These are phyloP conservation scores for Graphium colonna DNA, from an alignment of 2,888 invertebrate species.

Conservation along the genomic window DNA sequence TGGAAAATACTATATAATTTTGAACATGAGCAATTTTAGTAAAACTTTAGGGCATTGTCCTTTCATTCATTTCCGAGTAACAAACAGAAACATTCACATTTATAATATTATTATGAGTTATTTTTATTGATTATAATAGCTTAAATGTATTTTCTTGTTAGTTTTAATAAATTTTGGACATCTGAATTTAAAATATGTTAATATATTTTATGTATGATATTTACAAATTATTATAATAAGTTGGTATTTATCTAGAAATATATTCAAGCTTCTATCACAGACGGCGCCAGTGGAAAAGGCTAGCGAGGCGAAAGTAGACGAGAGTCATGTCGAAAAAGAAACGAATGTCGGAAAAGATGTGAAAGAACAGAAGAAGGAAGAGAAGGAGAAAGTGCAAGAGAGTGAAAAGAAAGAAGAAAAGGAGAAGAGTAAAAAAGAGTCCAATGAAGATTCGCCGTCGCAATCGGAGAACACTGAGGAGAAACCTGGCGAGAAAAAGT, in stretches of 20 bases:
- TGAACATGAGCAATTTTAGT: too few relatives aligned
- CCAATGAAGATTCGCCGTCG: constrained; percentile 60
- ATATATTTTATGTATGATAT: not conserved
- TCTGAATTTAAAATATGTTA: too few relatives aligned
- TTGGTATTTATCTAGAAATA: constrained; percentile 17
- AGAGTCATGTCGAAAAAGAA: constrained; percentile 12
- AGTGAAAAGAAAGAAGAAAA: constrained; percentile 12
- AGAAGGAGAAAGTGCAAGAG: constrained; percentile 19
- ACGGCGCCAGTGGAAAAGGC: constrained; percentile 7
- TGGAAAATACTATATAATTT: too few relatives aligned
- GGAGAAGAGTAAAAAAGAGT: constrained; percentile 34
- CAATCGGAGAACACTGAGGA: constrained; percentile 57
- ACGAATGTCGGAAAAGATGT: constrained; percentile 13
- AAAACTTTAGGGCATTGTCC: too few relatives aligned
- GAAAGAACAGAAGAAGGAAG: constrained; percentile 17
- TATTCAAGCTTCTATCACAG: constrained; percentile 19
- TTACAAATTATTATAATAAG: not conserved
- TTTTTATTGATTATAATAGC: too few relatives aligned
- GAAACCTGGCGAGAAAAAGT: constrained; percentile 67
- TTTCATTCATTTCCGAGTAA: too few relatives aligned
- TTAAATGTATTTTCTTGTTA: too few relatives aligned
- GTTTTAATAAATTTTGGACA: too few relatives aligned
- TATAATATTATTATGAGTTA: too few relatives aligned
- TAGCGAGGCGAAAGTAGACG: constrained; percentile 4
- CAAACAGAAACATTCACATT: too few relatives aligned